Evolutionary conservation across 2,113 vertebrate species (phyloP).

Genomic region (Poecile atricapillus): DNA sequence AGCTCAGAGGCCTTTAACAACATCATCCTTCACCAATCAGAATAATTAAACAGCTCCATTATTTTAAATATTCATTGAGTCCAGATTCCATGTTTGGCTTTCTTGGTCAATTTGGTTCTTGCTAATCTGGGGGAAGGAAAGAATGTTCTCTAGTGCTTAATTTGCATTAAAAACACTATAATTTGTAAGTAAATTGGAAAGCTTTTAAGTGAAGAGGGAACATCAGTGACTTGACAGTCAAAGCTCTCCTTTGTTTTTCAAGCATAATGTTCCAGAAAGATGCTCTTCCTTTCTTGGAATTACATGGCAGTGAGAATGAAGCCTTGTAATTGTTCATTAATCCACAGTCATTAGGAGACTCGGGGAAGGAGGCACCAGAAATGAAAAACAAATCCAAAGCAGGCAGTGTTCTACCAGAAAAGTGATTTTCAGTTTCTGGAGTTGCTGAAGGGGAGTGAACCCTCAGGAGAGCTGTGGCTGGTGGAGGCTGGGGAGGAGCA

Average conservation of each 20-base stretch:
- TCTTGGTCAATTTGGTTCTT: constrained; percentile 64
- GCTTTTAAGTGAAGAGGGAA: constrained; percentile 62
- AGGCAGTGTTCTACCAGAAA: not conserved
- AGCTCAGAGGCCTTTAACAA: constrained; percentile 23
- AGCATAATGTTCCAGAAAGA: constrained; percentile 50
- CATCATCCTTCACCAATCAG: constrained; percentile 51
- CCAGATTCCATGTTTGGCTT: constrained; percentile 55
- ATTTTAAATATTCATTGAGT: constrained; percentile 54
- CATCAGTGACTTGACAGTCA: constrained; percentile 63
- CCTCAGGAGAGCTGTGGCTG: fast-evolving
- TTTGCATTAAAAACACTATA: constrained; percentile 68
- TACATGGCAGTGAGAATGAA: not conserved
- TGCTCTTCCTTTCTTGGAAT: constrained; percentile 55
- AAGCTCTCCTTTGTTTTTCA: constrained; percentile 61
- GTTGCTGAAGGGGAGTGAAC: too few relatives aligned
- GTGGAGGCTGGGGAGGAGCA: not conserved
- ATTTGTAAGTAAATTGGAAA: constrained; percentile 67
- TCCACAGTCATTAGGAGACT: constrained; percentile 2
- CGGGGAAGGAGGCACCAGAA: not conserved
- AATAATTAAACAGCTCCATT: constrained; percentile 66
- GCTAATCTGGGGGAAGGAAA: constrained; percentile 55
- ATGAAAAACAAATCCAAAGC: not conserved
- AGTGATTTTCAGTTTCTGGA: not conserved
- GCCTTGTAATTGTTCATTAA: constrained; percentile 57
- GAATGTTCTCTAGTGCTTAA: constrained; percentile 57